Evolutionary conservation across 2,113 vertebrate species (phyloP), one percentile per base, ranked within the genome.

Genomic region (Acinonyx jubatus): DNA sequence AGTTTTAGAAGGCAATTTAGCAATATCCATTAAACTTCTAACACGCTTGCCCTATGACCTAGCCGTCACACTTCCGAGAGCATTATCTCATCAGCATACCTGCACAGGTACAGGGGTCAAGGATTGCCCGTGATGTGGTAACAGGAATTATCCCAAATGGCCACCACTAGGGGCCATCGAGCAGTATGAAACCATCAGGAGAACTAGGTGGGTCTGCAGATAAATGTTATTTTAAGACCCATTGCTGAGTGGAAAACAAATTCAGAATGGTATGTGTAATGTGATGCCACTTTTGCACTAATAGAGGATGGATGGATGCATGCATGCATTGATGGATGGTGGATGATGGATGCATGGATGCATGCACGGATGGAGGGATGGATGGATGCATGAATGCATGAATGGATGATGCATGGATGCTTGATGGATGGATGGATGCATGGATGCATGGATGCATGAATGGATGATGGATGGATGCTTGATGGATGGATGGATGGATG

Each of bases 41-140:
- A 7, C 0, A 11, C 14, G 33, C 2, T 1, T 38, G 2, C 9
- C 73, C 57, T 50, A 29, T 18, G 52, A 82, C 8, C 18, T 13
- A 14, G 16, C 1, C 0, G 65, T 18, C 36, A 71, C 15, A 33
- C 45, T 33, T 33, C 27, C 0, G 5, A 33, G 45, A 31, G 14
- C 2, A 0, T 45, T 36, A 21, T 41, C 33, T 57, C 31, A 25
- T 10, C 21, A 5, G 81, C 18, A 1, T 3, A 5, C 27, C 4
- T 15, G 13, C 74, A 41, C 8, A 71, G 81, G 9, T 15, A 7
- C 52, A 5, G 36, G 5, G 4, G 4, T 36, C 19, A 27, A 3
- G 11, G 52, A 4, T 50, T 3, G 36, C 33, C 18, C 41, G 3
- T 29, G n/a, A 57, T 2, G 33, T 52, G 33, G 25, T 7, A 48